Evolutionary conservation across 2,797 vertebrate genomes (phyloP), one percentile per base, ranked within the genome.

Genomic region (Salarias fasciatus): DNA sequence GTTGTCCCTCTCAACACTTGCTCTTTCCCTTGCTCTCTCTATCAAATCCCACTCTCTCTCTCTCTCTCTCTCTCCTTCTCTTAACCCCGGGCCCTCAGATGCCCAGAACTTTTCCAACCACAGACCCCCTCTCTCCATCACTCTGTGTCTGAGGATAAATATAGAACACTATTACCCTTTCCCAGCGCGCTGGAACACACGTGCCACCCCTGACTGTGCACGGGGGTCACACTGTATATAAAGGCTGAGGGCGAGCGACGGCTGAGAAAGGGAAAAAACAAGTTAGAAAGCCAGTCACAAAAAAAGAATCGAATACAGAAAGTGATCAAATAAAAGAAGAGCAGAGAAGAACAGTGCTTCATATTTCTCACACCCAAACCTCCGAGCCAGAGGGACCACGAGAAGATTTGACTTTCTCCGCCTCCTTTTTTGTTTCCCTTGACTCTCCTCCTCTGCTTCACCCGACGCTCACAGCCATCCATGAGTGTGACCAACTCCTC

Each of bases 401-500:
- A 61, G 47, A 76, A 61, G 67, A 67, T 58, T 47, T 49, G 8
- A 1, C 38, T 77, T 75, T 70, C 74, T 69, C 68, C 77, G 5
- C 82, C 81, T 82, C 79, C 72, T 56, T 67, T 57, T 54, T 24
- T 63, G 56, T 46, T 44, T 72, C 47, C 68, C 68, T 72, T 55
- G 58, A 50, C 81, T 81, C 81, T 58, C 80, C 68, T 85, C 76
- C 77, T 67, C 53, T 86, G 76, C 54, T 72, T 82, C 38, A 52
- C 36, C 71, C 59, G 46, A 65, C 68, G 62, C 63, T 68, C 76
- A 55, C 66, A 47, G 79, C 72, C 78, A 90, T 87, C 92, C 89
- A 90, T 92, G 92, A 95, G 90, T 72, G 85, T 46, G 79, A 92
- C 82, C 82, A 90, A 94, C 75, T 94, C 93, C 12, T 91, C 94